A percentile compares a stretch with the other conserved stretches of the same genome.
These are phyloP conservation scores for Nasonia oneida DNA, from an alignment of 2,888 invertebrate genomes.

Conservation along the genomic window DNA sequence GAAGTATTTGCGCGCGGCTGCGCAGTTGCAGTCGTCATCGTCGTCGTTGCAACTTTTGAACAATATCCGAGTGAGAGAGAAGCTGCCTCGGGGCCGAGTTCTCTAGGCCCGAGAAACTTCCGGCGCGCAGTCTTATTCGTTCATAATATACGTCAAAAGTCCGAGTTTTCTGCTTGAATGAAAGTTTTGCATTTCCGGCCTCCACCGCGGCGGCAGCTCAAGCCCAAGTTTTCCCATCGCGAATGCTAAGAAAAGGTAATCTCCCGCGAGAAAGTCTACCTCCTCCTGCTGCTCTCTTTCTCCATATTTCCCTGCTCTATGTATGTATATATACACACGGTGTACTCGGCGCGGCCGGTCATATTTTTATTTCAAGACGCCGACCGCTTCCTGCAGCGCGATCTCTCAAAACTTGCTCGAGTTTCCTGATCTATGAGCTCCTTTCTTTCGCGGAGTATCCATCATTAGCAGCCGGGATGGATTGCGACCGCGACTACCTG, in stretches of 20 bases:
- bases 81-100: slow-evolving; percentile 20
- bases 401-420: not conserved
- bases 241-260: slow-evolving; percentile 54
- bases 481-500: not conserved
- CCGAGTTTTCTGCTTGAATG: slow-evolving; percentile 59
- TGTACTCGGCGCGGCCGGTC: not conserved
- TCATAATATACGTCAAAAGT: slow-evolving; percentile 61
- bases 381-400: not conserved
- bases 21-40: not conserved
- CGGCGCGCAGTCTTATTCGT: slow-evolving; percentile 50
- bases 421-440: not conserved
- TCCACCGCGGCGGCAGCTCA: not conserved
- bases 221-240: slow-evolving; percentile 58
- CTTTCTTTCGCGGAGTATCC: not conserved
- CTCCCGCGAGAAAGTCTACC: slow-evolving; percentile 41
- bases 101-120: slow-evolving; percentile 53
- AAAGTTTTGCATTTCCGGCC: slow-evolving; percentile 61
- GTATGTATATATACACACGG: not conserved
- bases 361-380: slow-evolving; percentile 46
- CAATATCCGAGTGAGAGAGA: slow-evolving; percentile 50
- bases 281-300: not conserved
- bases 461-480: not conserved
- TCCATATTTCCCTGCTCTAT: not conserved
- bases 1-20: slow-evolving; percentile 35
- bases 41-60: slow-evolving; percentile 51